Conservation (phyloP, 30 jellyfish, hydroid and myxozoan genomes). For the Aurelia aurita region DNA sequence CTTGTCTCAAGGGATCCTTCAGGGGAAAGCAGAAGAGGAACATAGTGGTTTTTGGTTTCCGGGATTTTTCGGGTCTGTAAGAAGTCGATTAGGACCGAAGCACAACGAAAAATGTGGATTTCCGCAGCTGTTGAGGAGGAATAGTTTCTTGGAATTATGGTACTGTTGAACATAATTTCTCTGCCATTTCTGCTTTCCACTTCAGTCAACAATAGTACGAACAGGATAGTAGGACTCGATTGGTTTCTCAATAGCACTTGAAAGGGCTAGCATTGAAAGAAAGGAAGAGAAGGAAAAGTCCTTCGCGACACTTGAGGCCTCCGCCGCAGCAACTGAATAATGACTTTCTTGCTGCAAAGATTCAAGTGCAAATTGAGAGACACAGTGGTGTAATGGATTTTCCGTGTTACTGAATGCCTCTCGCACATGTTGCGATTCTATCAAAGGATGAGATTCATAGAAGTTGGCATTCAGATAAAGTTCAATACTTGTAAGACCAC, state of each 20-base stretch:
- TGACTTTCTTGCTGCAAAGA: neutral
- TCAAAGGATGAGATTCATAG: too few relatives aligned
- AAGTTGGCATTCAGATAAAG: too few relatives aligned
- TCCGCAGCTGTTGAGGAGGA: neutral
- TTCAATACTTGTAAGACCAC: too few relatives aligned
- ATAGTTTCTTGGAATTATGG: neutral
- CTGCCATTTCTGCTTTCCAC: neutral
- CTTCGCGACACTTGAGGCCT: neutral
- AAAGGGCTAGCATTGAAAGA: slow-evolving; percentile 7
- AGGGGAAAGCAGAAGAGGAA: too few relatives aligned
- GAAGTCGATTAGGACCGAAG: too few relatives aligned
- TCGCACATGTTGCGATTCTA: too few relatives aligned
- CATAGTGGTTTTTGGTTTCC: too few relatives aligned
- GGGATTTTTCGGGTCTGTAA: too few relatives aligned
- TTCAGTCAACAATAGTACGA: neutral
- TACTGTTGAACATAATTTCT: neutral
- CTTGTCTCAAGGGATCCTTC: neutral
- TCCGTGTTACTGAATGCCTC: neutral
- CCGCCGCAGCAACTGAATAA: neutral
- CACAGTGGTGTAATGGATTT: neutral
- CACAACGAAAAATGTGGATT: neutral
- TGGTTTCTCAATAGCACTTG: neutral
- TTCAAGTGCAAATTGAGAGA: neutral
- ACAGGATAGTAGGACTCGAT: neutral
- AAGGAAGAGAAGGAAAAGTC: slow-evolving; percentile 4